Evolutionary conservation across 2,113 vertebrate genomes (phyloP).

Genomic region (Corvus hawaiiensis): DNA sequence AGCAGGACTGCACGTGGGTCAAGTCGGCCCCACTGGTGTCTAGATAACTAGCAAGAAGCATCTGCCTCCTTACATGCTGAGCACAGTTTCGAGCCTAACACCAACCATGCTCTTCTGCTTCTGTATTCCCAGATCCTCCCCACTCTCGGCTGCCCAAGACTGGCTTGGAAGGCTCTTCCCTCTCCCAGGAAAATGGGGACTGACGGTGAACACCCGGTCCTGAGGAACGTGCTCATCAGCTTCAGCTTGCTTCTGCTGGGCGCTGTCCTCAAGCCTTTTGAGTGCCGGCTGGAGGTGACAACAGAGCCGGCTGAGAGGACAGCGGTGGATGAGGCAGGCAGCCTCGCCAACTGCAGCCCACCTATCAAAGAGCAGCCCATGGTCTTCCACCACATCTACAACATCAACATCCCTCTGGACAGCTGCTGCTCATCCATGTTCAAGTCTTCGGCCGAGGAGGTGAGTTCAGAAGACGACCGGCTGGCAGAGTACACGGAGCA

Average conservation of each 20-base stretch:
- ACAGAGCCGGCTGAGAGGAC: conserved; percentile 70
- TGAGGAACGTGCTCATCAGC: conserved; percentile 73
- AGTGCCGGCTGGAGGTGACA: conserved; percentile 68
- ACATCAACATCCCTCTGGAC: conserved; percentile 90
- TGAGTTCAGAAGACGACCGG: conserved; percentile 72
- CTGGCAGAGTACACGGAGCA: conserved; percentile 82
- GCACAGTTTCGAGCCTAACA: not conserved
- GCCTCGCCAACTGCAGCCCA: conserved; percentile 73
- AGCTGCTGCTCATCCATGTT: conserved; percentile 86
- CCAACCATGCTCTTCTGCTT: not conserved
- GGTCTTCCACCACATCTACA: conserved; percentile 95
- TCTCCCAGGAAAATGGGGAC: conserved; percentile 68
- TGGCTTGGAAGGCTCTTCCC: not conserved
- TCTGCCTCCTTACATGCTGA: not conserved
- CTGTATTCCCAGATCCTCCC: conserved; percentile 33
- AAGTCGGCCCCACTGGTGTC: not conserved
- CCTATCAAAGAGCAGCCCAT: conserved; percentile 80
- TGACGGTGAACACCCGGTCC: conserved; percentile 59
- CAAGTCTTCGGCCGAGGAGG: conserved; percentile 71
- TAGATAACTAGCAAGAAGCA: not conserved
- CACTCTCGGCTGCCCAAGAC: not conserved
- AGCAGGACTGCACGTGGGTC: not conserved
- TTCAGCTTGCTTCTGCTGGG: conserved; percentile 74
- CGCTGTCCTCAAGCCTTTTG: conserved; percentile 62
- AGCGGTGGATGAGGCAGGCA: conserved; percentile 48